Base-by-base conservation (phyloP, 2,113 vertebrate species). In the Zosterops hypoxanthus region DNA sequence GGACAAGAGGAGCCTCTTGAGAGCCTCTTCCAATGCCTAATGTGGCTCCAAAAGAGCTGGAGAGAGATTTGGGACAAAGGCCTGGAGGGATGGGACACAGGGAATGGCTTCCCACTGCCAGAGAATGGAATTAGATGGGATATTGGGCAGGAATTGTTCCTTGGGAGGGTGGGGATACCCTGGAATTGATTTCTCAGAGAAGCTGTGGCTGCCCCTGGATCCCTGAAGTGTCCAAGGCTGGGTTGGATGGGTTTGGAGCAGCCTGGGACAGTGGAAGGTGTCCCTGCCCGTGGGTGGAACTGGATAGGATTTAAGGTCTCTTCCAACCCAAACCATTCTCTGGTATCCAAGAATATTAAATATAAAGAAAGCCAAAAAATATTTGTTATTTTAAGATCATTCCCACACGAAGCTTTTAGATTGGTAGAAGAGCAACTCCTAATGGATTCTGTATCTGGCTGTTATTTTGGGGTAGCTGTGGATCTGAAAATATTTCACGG, bases 261-360 rank as follows among this genome's bases (percentile, higher is more conserved):
- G 0, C 22, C 34, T 49, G 49, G 33, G 16, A 24, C 6, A 31
- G 31, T 25, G 59, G 59, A 1, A 53, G 39, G 1, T 47, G 39
- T 73, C n/a, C 22, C 68, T 73, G 39, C 24, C 28, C 0, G 0
- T 26, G 57, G 11, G 18, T 78, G 65, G 57, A 3, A 11, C 14
- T 31, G 31, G 47, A 6, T 9, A 47, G 6, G 15, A 3, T 73
- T 59, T 61, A 8, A 86, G 34, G 19, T 36, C 31, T 13, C 31
- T 61, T 34, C 61, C 60, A 80, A 21, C 41, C 5, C 13, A 10
- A 91, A 17, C 31, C 23, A 29, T 47, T 17, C 47, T 24, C 23
- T 60, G 60, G 11, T 34, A 53, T 4, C 52, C 56, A 23, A 63
- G 39, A 78, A 55, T 23, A 82, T 50, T n/a, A 64, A 82, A 70